Evolutionary conservation across 2,113 vertebrate species (phyloP).

Genomic region (Plecotus auritus): DNA sequence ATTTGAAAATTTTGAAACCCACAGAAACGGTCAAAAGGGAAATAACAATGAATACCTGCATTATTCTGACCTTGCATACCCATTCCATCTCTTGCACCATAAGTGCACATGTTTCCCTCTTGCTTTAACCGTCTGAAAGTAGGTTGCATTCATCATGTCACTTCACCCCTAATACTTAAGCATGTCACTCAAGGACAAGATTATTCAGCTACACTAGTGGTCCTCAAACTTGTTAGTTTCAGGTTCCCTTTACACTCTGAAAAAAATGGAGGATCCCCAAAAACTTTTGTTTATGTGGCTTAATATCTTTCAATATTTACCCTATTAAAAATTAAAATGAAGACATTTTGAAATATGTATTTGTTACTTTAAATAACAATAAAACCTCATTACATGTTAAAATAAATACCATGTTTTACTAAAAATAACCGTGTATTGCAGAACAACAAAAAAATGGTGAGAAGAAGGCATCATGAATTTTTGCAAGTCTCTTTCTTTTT

Average conservation of each 20-base stretch:
- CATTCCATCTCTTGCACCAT: not conserved
- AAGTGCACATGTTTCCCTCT: not conserved
- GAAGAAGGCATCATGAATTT: not conserved
- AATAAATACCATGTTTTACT: not conserved
- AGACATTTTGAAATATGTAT: not conserved
- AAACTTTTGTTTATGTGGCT: not conserved
- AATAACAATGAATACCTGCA: not conserved
- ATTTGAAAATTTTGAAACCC: not conserved
- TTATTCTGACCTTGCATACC: not conserved
- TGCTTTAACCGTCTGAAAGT: not conserved
- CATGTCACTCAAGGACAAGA: not conserved
- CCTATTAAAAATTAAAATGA: not conserved
- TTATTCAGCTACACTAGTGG: not conserved
- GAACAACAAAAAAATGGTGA: not conserved
- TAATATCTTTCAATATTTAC: not conserved
- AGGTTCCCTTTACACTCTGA: not conserved
- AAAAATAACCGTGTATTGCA: not conserved
- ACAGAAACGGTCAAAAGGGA: not conserved
- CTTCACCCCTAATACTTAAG: not conserved
- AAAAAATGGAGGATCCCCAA: not conserved
- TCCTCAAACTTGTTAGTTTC: not conserved
- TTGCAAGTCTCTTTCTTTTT: not conserved
- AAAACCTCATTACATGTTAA: not conserved
- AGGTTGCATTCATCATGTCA: not conserved
- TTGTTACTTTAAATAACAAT: not conserved